Percentiles rank a stretch among this genome's conserved stretches.
phyloP scores from a whole-genome alignment of 1,140 invertebrate genomes.

The Aphelenchoides fujianensis region DNA sequence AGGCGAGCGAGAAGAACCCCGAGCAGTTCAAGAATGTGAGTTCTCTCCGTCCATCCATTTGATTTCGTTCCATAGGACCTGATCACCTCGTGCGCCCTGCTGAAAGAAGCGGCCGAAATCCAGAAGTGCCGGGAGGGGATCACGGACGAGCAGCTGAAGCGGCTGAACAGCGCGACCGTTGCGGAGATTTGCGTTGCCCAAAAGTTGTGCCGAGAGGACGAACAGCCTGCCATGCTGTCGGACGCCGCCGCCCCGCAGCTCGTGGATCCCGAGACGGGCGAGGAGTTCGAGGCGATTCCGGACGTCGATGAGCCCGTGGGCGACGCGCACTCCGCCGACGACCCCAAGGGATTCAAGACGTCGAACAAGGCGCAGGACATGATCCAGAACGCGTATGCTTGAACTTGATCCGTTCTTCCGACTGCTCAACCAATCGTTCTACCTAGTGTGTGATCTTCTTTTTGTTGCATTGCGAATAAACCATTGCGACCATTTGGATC shows the following conservation, averaged over 20 bases:
- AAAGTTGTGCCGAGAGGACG: constrained; percentile 8
- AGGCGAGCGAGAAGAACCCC: not conserved
- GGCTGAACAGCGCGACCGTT: constrained; percentile 4
- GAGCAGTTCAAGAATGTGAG: constrained; percentile 15
- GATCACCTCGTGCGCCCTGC: constrained; percentile 13
- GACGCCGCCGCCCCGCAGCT: not conserved
- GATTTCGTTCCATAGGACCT: constrained; percentile 13
- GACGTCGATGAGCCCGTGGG: not conserved
- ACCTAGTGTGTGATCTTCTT: too few species aligned
- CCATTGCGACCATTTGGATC: too few species aligned
- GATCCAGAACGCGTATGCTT: constrained; percentile 4
- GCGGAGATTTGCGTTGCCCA: constrained; percentile 11
- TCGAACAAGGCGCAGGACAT: not conserved
- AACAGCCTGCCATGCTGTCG: not conserved
- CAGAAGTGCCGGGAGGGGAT: constrained; percentile 12
- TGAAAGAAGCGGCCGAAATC: constrained; percentile 4
- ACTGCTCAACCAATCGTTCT: too few species aligned
- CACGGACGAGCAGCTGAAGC: constrained; percentile 7
- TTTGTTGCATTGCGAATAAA: too few species aligned
- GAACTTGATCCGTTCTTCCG: too few species aligned
- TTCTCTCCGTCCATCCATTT: not conserved
- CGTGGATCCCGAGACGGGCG: constrained; percentile 8
- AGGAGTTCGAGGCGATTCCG: constrained; percentile 18
- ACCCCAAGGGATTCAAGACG: constrained; percentile 9
- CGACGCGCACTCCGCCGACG: not conserved